Evolutionary conservation across 2,113 vertebrate genomes (phyloP), one percentile per base, ranked within the genome.

Genomic region (Passer montanus): DNA sequence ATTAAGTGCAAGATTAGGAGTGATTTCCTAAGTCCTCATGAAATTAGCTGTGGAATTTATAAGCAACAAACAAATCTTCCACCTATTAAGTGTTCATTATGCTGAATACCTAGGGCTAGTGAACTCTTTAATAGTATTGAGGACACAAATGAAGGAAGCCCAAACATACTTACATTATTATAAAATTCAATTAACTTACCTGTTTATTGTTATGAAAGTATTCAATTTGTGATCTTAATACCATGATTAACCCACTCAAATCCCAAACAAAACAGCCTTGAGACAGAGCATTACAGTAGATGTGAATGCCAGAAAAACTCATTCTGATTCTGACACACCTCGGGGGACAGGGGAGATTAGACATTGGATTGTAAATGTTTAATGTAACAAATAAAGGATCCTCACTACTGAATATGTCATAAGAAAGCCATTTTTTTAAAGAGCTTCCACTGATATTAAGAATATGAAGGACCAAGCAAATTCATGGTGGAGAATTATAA

Each of bases 121-220:
- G 26, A 90, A 87, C 15, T 59, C 27, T 58, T 90, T 67, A 74
- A 63, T 66, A 81, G 33, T 47, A 35, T 35, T 68, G 69, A 83
- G 53, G 35, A 87, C 67, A 84, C 30, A 90, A 96, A 86, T 28
- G 20, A 66, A 74, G 75, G 35, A 70, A 86, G 16, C 20, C 59
- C 64, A 59, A 95, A 90, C 49, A 73, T 59, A 59, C n/a, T 31
- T 72, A 26, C 1, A 35, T 26, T 26, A 27, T 59, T 31, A 43
- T 66, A 89, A 74, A 94, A 97, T 82, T 95, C 84, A 95, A 94
- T 97, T 96, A 94, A 92, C 67, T 95, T 88, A 43, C 63, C 64
- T 58, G 31, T 86, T 93, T 77, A 55, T 73, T 77, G 37, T 89
- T 93, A 93, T 35, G 70, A 81, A 82, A 62, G 35, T 37, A 89